Evolutionary conservation across 2,797 vertebrate species (phyloP), one percentile per base, ranked within the genome.

Genomic region (Danio kyathit): DNA sequence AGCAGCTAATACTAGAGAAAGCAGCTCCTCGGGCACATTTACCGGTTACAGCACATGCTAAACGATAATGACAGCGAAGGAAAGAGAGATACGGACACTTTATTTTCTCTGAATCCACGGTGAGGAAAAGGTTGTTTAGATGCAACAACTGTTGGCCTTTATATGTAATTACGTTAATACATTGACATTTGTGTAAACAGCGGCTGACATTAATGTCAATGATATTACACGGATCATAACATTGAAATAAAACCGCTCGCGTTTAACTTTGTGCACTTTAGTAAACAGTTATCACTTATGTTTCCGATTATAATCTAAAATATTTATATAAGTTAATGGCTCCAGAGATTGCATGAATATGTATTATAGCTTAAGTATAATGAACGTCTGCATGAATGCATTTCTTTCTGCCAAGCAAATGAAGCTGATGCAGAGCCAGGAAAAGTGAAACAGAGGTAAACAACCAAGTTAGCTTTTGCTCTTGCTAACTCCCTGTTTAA

Each of bases 1-100:
- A 21, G 64, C 70, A 65, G 75, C 52, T 75, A 69, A 78, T 82
- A 75, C 82, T 66, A 74, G 75, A 63, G 67, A 49, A 78, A 54
- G 67, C 41, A 57, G 63, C 61, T 64, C 57, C 75, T 82, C 69
- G 7, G 57, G 75, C 75, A 46, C 59, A 70, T 71, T 59, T 43
- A 67, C 56, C 52, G 56, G 49, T 40, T 11, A 21, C 48, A 69
- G 9, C 10, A 14, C 51, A 9, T 7, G n/a, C 52, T 72, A 44
- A 44, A 44, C 40, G n/a, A 57, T 57, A 19, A 72, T 57, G 70
- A 57, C 52, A 72, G 44, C 4, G 11, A 12, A 38, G 3, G 40
- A 56, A 16, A 70, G 29, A 11, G 43, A 66, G 12, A 51, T 7
- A 7, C 3, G 6, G 29, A 6, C 48, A 41, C 5, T 41, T 67